A percentile compares a stretch with the other conserved stretches of the same genome.
phyloP scores from a whole-genome alignment of 2,797 vertebrate species.

The Okamejei kenojei region DNA sequence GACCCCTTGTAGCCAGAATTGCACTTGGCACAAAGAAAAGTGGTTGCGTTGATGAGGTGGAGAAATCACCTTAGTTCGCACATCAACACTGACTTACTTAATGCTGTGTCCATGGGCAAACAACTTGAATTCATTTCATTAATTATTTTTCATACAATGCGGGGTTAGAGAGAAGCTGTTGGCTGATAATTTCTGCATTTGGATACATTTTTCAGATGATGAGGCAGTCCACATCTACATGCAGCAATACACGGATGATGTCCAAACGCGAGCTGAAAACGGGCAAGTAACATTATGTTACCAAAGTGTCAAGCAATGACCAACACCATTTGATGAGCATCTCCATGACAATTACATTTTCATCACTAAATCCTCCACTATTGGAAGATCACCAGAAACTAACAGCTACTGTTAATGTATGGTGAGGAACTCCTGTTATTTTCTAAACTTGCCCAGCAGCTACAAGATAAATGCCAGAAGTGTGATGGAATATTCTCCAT shows the following conservation, averaged over 20 bases:
- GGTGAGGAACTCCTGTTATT: not conserved
- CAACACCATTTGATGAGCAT: not conserved
- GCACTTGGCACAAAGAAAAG: not conserved
- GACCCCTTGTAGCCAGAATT: not conserved
- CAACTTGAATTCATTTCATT: not conserved
- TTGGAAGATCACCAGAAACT: not conserved
- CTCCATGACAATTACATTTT: not conserved
- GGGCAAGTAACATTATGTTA: not conserved
- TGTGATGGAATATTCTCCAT: not conserved
- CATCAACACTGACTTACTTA: not conserved
- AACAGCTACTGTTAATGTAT: no score
- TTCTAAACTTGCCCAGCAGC: not conserved
- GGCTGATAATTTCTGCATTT: not conserved
- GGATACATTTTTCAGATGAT: not conserved
- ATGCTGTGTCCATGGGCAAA: not conserved
- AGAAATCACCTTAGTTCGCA: not conserved
- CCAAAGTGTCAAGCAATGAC: not conserved
- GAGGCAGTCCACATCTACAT: not conserved
- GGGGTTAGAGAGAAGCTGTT: not conserved
- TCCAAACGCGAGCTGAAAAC: not conserved
- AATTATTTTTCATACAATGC: not conserved
- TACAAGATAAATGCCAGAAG: not conserved
- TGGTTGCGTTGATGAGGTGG: not conserved
- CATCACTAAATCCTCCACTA: not conserved
- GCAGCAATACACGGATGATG: not conserved